phyloP scores from a whole-genome alignment of 92 coral and sea anemone species.

The Umimayanthus chanpuru region DNA sequence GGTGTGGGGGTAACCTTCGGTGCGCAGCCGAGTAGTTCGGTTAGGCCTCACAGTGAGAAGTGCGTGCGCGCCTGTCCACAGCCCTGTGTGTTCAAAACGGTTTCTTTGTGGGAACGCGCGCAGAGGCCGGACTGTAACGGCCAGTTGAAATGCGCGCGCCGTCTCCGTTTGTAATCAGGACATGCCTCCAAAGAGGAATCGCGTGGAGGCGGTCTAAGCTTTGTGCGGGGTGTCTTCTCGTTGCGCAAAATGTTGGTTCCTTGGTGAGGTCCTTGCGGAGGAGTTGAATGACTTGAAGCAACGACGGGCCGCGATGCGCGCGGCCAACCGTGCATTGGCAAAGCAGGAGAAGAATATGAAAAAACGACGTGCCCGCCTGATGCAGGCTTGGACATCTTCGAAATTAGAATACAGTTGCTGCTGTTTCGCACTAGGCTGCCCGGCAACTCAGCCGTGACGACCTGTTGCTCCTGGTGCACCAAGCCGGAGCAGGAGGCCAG shows the following conservation, averaged over 20 bases:
- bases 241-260: slow-evolving; percentile 14
- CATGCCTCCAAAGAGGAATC: slow-evolving; percentile 15
- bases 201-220: slow-evolving; percentile 17
- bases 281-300: too few relatives aligned
- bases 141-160: slow-evolving; percentile 13
- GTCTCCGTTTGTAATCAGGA: slow-evolving; percentile 14
- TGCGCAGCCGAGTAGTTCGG: slow-evolving; percentile 17
- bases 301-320: too few relatives aligned
- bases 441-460: slow-evolving; percentile 17
- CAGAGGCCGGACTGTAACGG: slow-evolving; percentile 17
- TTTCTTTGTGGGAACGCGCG: slow-evolving; percentile 16
- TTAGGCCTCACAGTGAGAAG: slow-evolving; percentile 15
- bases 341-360: too few relatives aligned
- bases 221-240: slow-evolving; percentile 17
- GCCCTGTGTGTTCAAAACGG: slow-evolving; percentile 3
- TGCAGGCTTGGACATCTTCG: too few relatives aligned
- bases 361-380: too few relatives aligned
- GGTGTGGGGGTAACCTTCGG: slow-evolving; percentile 17
- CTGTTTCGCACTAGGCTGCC: slow-evolving; percentile 13
- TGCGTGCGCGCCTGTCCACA: slow-evolving; percentile 18
- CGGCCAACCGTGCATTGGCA: too few relatives aligned
- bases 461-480: slow-evolving; percentile 17
- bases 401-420: slow-evolving; percentile 2
- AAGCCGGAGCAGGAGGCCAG: slow-evolving; percentile 18
- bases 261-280: slow-evolving; percentile 17